Evolutionary conservation across 2,113 vertebrate species (phyloP), one percentile per base, ranked within the genome.

Genomic region (Lasiurus cinereus): DNA sequence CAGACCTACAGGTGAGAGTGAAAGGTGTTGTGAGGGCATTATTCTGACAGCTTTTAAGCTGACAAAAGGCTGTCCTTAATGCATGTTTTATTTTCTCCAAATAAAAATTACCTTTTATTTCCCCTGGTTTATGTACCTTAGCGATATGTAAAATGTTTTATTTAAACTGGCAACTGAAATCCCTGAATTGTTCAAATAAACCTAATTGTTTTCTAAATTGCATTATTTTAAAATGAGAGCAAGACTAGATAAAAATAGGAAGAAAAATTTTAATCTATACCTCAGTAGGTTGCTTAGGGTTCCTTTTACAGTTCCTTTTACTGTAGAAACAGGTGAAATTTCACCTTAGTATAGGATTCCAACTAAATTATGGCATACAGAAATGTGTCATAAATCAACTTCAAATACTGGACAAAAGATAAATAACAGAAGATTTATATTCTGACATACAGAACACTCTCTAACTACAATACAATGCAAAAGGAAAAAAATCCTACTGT

Each of bases 371-470:
- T 97, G 87, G 92, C 96, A 97, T 95, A 91, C 92, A 96, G 88
- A 98, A 97, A 97, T 83, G 33, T 82, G 97, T 97, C 97, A 98
- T 98, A 97, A 98, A 98, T 97, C 97, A 98, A 96, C 97, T 52
- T 96, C 89, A 94, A 97, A 97, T 91, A 92, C 2, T 96, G 69
- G 97, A 97, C 93, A 97, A 98, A 97, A 98, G 97, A 98, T 96
- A 98, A 98, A 98, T 54, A 96, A 95, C 56, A 84, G 84, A 97
- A 97, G 98, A 98, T 98, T 98, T 98, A 98, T 98, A 98, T 98
- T 97, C 95, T 98, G 94, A 97, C 96, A 98, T 90, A 97, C 97
- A 96, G 83, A 98, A 97, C 79, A 96, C 92, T 94, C 84, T 97
- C 87, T 96, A 98, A 98, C 97, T 91, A 94, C 82, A 98, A 98